These are phyloP conservation scores for Hippocampus comes DNA, from an alignment of 2,113 vertebrate species.

Conservation along the genomic window DNA sequence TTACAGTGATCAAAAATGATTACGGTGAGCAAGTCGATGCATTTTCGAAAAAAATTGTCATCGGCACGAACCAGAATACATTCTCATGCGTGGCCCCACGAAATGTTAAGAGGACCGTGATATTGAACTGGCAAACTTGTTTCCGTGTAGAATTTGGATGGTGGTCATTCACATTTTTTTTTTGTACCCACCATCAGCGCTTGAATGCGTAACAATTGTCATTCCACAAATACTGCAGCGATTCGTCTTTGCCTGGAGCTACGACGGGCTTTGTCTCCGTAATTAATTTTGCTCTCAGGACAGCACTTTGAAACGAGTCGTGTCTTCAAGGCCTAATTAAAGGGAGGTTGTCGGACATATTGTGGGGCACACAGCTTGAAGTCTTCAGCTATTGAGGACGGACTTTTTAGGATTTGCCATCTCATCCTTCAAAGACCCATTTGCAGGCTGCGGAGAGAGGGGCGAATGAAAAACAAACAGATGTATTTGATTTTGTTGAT, in stretches of 20 bases:
- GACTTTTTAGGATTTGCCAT: conserved; percentile 35
- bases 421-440: conserved; percentile 42
- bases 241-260: conserved; percentile 65
- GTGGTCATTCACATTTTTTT: conserved; percentile 4
- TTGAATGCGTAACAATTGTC: conserved; percentile 58
- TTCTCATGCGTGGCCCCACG: no score
- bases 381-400: conserved; percentile 42
- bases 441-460: conserved; percentile 19
- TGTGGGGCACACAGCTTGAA: conserved; percentile 61
- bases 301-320: conserved; percentile 59
- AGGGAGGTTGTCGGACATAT: conserved; percentile 70
- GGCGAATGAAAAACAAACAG: conserved; percentile 37
- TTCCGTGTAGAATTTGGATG: no score
- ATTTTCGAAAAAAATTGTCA: no score
- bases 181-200: conserved; percentile 50
- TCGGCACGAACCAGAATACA: no score
- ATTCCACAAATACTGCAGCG: conserved; percentile 65
- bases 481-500: conserved; percentile 41
- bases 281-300: conserved; percentile 71
- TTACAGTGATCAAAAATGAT: no score
- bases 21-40: no score
- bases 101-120: no score
- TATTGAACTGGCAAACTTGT: no score
- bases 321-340: conserved; percentile 70
- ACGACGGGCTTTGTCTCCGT: conserved; percentile 67